A percentile compares a stretch with the other conserved stretches of the same genome.
Evolutionary conservation across 2,797 vertebrate genomes (phyloP).

Genomic region (Catostomus latipinnis): DNA sequence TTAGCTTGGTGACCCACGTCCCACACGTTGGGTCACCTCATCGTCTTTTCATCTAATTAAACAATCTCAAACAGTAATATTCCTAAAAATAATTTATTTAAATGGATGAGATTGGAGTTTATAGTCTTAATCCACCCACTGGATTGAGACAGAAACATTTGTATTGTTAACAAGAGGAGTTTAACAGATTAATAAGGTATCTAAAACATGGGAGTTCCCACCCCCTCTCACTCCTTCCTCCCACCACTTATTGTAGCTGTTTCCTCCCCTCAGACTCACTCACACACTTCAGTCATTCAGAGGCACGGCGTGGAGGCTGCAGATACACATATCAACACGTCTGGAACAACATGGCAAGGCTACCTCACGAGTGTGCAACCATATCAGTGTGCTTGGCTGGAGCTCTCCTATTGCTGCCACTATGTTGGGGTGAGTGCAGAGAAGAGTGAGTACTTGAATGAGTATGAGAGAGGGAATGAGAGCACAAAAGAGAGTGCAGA

Average conservation of each 20-base stretch:
- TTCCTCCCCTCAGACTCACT: slow-evolving; percentile 51
- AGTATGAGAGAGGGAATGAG: not conserved
- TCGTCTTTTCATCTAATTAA: slow-evolving; percentile 26
- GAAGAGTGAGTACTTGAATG: slow-evolving; percentile 58
- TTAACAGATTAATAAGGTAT: slow-evolving; percentile 49
- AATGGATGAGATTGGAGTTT: slow-evolving; percentile 23
- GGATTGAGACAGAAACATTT: slow-evolving; percentile 1
- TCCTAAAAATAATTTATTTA: slow-evolving; percentile 35
- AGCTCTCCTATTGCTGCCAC: slow-evolving; percentile 55
- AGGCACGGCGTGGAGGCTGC: slow-evolving; percentile 54
- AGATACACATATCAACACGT: slow-evolving; percentile 42
- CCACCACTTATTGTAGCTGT: slow-evolving; percentile 43
- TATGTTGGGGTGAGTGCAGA: slow-evolving; percentile 61
- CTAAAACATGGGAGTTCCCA: slow-evolving; percentile 42
- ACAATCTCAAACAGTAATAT: slow-evolving; percentile 12
- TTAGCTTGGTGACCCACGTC: slow-evolving; percentile 23
- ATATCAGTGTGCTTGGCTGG: slow-evolving; percentile 59
- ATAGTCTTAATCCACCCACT: slow-evolving; percentile 35
- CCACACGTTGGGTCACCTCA: slow-evolving; percentile 16
- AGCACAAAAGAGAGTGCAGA: not conserved
- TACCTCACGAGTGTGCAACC: slow-evolving; percentile 53
- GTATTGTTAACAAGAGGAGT: slow-evolving; percentile 16
- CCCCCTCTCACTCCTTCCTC: slow-evolving; percentile 48
- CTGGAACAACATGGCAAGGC: slow-evolving; percentile 59
- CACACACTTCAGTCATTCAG: slow-evolving; percentile 53